These are phyloP conservation scores for Euzetes globulus DNA, from an alignment of 2,888 invertebrate genomes.

Conservation along the genomic window DNA sequence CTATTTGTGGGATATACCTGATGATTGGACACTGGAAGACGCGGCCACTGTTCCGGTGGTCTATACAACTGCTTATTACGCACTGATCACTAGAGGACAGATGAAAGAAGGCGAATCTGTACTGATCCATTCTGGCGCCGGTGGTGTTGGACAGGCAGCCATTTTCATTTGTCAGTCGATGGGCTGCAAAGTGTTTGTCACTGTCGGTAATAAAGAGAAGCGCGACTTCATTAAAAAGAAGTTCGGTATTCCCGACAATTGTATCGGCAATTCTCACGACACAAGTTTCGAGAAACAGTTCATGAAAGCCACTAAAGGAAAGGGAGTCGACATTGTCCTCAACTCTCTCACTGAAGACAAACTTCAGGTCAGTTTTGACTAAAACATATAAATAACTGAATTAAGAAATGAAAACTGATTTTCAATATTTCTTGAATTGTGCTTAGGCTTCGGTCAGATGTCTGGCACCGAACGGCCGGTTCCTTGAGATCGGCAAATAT, in stretches of 20 bases:
- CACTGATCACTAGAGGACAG: conserved; percentile 74
- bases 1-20: conserved; percentile 82
- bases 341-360: conserved; percentile 96
- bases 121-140: conserved; percentile 89
- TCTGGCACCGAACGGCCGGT: conserved; percentile 82
- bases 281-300: conserved; percentile 83
- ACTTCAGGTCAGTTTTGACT: conserved; percentile 58
- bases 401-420: neutral
- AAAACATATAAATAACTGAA: too few relatives aligned
- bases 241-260: conserved; percentile 71
- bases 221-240: conserved; percentile 77
- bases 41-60: conserved; percentile 89
- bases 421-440: neutral
- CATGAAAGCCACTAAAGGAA: conserved; percentile 71
- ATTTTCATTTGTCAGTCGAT: conserved; percentile 82
- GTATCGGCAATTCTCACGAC: conserved; percentile 87
- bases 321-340: conserved; percentile 82
- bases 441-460: conserved; percentile 73
- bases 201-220: conserved; percentile 71
- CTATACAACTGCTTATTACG: conserved; percentile 77
- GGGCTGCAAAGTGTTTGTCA: conserved; percentile 82
- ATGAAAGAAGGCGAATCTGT: conserved; percentile 63
- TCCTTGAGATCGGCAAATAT: conserved; percentile 95
- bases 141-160: conserved; percentile 95
- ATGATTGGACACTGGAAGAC: conserved; percentile 75